Percentiles rank a stretch among this genome's conserved stretches.
These are phyloP conservation scores for Carollia perspicillata DNA, from an alignment of 2,113 vertebrate genomes.

Conservation along the genomic window DNA sequence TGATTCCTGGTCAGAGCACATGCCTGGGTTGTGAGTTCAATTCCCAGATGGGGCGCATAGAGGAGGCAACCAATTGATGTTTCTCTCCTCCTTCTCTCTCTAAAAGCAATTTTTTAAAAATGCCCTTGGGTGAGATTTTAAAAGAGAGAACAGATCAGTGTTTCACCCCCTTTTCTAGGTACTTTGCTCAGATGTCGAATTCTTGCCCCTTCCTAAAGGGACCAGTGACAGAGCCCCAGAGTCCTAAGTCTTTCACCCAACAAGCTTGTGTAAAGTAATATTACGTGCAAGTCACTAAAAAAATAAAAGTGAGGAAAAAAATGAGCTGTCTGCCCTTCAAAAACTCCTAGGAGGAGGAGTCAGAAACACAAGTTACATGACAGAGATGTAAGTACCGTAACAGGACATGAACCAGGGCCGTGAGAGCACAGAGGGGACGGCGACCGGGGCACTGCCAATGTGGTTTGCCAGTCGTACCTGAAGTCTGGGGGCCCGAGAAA, in stretches of 20 bases:
- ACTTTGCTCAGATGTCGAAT: background rate
- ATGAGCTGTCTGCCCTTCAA: background rate
- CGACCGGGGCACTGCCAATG: fast-evolving
- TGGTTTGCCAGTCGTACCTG: background rate
- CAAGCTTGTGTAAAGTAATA: background rate
- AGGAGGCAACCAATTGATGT: too few relatives aligned
- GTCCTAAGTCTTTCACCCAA: background rate
- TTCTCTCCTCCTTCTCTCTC: too few relatives aligned
- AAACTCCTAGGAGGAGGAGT: background rate
- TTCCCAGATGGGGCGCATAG: too few relatives aligned
- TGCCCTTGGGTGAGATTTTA: too few relatives aligned
- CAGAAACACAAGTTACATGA: background rate
- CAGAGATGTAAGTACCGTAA: background rate
- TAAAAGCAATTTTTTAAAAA: too few relatives aligned
- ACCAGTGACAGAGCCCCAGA: too few relatives aligned
- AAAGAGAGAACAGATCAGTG: background rate
- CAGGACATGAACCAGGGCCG: background rate
- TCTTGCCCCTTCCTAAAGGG: background rate
- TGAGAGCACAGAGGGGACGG: background rate
- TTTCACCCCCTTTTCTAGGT: background rate
- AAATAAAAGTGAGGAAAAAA: background rate
- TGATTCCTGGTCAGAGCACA: too few relatives aligned
- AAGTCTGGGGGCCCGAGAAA: background rate
- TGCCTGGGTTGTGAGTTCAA: too few relatives aligned
- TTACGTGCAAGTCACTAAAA: background rate